Conservation (phyloP, 2,113 vertebrate species). For the Indri indri region DNA sequence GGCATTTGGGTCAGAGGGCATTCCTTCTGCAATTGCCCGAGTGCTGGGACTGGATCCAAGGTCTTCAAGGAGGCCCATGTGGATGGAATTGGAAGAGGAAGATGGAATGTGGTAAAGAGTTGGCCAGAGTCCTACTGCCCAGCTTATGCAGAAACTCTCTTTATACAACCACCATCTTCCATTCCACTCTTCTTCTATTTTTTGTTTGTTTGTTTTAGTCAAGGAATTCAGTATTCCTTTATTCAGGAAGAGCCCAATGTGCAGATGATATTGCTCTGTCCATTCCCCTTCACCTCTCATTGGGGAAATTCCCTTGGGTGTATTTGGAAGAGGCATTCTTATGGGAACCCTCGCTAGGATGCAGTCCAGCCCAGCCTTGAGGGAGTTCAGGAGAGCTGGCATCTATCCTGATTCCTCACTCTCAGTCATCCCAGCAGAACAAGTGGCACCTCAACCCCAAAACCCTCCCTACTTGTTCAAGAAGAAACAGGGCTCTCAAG, state of each 20-base stretch:
- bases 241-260: not conserved
- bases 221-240: not conserved
- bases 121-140: not conserved
- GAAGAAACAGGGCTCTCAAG: not conserved
- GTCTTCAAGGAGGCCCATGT: not conserved
- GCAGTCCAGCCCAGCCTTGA: not conserved
- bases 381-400: not conserved
- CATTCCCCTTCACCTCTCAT: not conserved
- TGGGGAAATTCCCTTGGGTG: not conserved
- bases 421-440: not conserved
- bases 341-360: not conserved
- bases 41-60: not conserved
- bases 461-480: not conserved
- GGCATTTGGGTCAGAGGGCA: not conserved
- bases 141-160: not conserved
- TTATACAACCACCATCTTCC: fast-evolving
- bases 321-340: not conserved
- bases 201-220: not conserved
- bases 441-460: not conserved
- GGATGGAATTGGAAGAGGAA: not conserved
- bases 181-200: not conserved
- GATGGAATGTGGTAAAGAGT: not conserved
- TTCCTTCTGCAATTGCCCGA: not conserved
- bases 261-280: not conserved
- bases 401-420: not conserved